phyloP scores from a whole-genome alignment of 64 coral and sea anemone genomes.

The Platygyra sinensis region DNA sequence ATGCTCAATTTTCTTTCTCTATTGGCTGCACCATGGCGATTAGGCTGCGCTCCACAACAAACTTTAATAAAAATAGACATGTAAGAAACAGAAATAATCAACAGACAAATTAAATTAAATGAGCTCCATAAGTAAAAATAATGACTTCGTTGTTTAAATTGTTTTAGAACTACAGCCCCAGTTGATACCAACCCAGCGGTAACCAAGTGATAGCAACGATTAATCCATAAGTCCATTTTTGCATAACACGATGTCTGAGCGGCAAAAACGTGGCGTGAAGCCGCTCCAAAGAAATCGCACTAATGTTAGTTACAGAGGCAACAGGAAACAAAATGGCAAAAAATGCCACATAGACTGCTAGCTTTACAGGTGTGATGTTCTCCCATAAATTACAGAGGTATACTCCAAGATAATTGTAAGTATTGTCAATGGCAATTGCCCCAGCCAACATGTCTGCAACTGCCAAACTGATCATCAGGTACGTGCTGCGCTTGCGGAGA shows the following conservation, averaged over 20 bases:
- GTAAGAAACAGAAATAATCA: constrained; percentile 1
- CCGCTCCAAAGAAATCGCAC: not conserved
- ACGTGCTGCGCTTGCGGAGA: not conserved
- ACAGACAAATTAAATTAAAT: not conserved
- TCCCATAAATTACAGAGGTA: not conserved
- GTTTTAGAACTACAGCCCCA: not conserved
- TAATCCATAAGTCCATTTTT: not conserved
- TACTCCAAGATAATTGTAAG: not conserved
- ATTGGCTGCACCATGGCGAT: not conserved
- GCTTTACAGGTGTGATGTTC: too few relatives aligned
- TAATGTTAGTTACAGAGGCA: not conserved
- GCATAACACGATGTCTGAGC: not conserved
- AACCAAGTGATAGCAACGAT: not conserved
- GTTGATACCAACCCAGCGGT: not conserved
- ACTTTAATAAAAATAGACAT: not conserved
- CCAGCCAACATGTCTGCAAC: not conserved
- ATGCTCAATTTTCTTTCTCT: constrained; percentile 18
- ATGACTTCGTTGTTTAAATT: not conserved
- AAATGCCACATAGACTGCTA: not conserved
- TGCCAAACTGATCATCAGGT: not conserved
- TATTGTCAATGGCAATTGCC: not conserved
- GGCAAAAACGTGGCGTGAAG: not conserved
- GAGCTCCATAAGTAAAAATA: not conserved
- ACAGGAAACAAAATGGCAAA: not conserved
- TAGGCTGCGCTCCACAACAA: not conserved